Conservation (phyloP, 2,888 invertebrate genomes). For the Bedellia somnulentella region DNA sequence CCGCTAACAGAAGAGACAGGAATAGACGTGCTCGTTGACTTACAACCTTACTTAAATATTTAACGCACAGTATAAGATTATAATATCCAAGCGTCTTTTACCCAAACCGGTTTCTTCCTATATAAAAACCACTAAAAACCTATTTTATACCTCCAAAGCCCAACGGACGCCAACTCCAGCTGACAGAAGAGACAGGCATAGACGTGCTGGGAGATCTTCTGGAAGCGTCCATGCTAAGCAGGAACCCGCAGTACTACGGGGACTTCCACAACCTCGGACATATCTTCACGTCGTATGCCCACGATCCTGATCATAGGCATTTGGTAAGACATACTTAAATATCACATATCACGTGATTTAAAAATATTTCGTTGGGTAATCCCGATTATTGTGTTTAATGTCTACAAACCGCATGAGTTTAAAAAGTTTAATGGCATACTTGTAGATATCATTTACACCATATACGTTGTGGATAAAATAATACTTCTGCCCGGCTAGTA, state of each 20-base stretch:
- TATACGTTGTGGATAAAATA: too few relatives aligned
- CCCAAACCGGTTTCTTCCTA: too few relatives aligned
- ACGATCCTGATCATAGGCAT: constrained; percentile 79
- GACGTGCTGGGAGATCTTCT: constrained; percentile 79
- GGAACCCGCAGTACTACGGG: constrained; percentile 72
- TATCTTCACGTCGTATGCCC: constrained; percentile 72
- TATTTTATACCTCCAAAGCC: constrained; percentile 30
- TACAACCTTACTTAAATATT: too few relatives aligned
- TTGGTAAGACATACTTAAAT: constrained; percentile 37
- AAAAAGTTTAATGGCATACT: constrained; percentile 2
- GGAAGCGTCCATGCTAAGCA: constrained; percentile 72
- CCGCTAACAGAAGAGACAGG: constrained; percentile 68
- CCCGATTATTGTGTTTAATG: too few relatives aligned
- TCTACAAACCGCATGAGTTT: too few relatives aligned
- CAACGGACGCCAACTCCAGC: constrained; percentile 50
- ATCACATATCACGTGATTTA: neutral
- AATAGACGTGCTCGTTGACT: constrained; percentile 78
- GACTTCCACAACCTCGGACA: constrained; percentile 84
- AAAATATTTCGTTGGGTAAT: too few relatives aligned
- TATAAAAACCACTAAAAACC: too few relatives aligned
- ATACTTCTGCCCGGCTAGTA: too few relatives aligned
- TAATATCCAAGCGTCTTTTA: too few relatives aligned
- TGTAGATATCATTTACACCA: too few relatives aligned
- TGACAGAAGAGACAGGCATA: constrained; percentile 73
- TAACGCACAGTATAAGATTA: too few relatives aligned